Evolutionary conservation across 2,113 vertebrate genomes (phyloP).

Genomic region (Chaetops frenatus): DNA sequence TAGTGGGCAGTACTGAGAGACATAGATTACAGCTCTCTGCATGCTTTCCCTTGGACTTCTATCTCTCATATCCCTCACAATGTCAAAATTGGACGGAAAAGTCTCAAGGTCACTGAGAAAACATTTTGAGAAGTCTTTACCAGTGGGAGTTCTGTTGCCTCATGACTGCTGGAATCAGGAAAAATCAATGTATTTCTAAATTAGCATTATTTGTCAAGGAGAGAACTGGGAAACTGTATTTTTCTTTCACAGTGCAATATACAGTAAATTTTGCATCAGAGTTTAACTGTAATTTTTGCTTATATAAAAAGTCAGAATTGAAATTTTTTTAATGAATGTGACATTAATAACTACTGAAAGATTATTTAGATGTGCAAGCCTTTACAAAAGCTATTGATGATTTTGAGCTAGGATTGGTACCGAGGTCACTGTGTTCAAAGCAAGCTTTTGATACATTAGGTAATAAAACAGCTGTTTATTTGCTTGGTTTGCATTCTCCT

Average conservation of each 20-base stretch:
- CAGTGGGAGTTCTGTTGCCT: not conserved
- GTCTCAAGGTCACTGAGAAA: not conserved
- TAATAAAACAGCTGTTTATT: not conserved
- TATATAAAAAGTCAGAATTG: not conserved
- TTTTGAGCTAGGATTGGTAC: not conserved
- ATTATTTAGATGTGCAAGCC: not conserved
- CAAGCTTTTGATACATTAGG: not conserved
- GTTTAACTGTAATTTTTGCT: not conserved
- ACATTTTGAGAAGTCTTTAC: not conserved
- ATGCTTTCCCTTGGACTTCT: not conserved
- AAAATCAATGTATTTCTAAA: not conserved
- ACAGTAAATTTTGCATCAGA: not conserved
- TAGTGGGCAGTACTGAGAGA: not conserved
- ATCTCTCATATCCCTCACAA: not conserved
- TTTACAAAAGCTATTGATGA: not conserved
- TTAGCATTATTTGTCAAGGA: not conserved
- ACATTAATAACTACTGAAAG: not conserved
- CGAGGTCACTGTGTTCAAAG: not conserved
- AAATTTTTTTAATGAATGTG: not conserved
- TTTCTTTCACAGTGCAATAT: not conserved
- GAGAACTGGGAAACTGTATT: not conserved
- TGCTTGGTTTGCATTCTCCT: not conserved
- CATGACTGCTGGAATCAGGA: not conserved
- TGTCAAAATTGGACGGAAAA: not conserved
- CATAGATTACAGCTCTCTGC: not conserved